Evolutionary conservation across 2,888 invertebrate species (phyloP), one percentile per base, ranked within the genome.

Genomic region (Erebia palarica): DNA sequence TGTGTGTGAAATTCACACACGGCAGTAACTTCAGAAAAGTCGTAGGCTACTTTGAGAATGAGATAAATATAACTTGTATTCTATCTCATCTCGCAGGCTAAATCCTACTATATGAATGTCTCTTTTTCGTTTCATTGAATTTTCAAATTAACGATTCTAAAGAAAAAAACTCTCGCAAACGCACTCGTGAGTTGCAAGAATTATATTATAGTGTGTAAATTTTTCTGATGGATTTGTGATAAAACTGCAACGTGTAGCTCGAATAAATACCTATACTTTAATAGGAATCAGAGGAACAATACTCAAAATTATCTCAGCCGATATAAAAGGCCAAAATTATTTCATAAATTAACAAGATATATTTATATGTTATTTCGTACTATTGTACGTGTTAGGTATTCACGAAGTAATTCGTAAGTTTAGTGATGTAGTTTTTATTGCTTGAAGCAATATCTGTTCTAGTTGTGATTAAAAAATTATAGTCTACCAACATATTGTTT

Each of bases 191-290:
- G 7, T 36, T 36, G 36, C 36, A 36, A 36, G 36, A 36, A 36
- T 7, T 36, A 27, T 27, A 3, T 7, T 36, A 27, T 27, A 36
- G 36, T 36, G 1, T 5, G 36, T 36, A 36, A 36, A 36, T 58
- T 42, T 71, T 64, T 71, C 71, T 74, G 65, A 74, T 51, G 7
- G 27, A 36, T 59, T 68, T 73, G 75, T 75, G 73, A 73, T 75
- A 73, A 68, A 73, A 69, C 42, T 57, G 7, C 66, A 47, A 4
- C 49, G 44, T 55, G 11, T 72, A 55, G 10, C 49, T 69, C 59
- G 71, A 70, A 66, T 70, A 70, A n/a, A 7, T 36, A 36, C 36
- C 36, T 36, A 7, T 36, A 16, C 51, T 64, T 49, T 4, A 57
- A 11, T 57, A 13, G 21, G 5, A 58, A 58, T 5, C 11, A 13